Base-by-base conservation (phyloP, 2,888 invertebrate genomes). In the Litoditis marina region DNA sequence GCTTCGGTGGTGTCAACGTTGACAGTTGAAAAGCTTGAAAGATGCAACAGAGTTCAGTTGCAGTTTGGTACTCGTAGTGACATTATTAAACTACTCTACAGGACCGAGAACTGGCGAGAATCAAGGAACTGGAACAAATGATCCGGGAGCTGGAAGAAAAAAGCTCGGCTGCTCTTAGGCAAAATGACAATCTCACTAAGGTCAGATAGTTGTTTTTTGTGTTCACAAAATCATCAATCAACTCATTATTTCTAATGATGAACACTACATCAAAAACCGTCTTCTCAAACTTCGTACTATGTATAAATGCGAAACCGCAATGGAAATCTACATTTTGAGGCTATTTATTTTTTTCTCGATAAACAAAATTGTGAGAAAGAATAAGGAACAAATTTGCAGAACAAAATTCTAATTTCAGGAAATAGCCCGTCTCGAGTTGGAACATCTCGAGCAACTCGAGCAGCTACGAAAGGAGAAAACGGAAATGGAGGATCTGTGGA, bases 71-170 rank as follows among this genome's bases (percentile, higher is more conserved):
- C 16, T 28, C 30, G 22, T 31, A 51, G 52, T 25, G 2, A 8
- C 52, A 51, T 51, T 25, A 51, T 51, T n/a, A n/a, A n/a, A n/a
- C n/a, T n/a, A 13, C 52, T 31, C n/a, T n/a, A n/a, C 8, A 50
- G 39, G 67, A 63, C 34, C 22, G 65, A 25, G 71, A 76, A 31
- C 66, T 63, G 28, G 52, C 64, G 39, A 51, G 57, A 27, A 65
- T 78, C 22, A 58, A 53, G 22, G 69, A 71, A 32, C 56, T 77
- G 25, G 63, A 60, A 34, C 46, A 49, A 28, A 56, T 62, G 50
- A 60, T 68, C 28, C 42, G 42, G 11, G 36, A 54, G 52, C 60
- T 71, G 53, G 65, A 77, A 44, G 65, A 58, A 34, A 61, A 44
- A 30, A 30, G 53, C 47, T 30, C 57, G 25, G 54, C 57, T 19